Evolutionary conservation across 1,140 invertebrate genomes (phyloP).

Genomic region (Apis mellifera): Amel_HAv3.1 CM009935.2:13102501-13103000

Average conservation of each 20-base stretch:
- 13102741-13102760: background rate
- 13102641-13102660: no score
- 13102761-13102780: background rate
- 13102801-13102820: background rate
- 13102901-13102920: slow-evolving; percentile 32
- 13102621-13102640: background rate
- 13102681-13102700: background rate
- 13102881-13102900: slow-evolving; percentile 25
- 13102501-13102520: background rate
- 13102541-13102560: background rate
- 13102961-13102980: slow-evolving; percentile 42
- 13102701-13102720: background rate
- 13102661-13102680: background rate
- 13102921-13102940: background rate
- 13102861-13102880: background rate
- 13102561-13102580: background rate
- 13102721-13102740: background rate
- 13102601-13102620: background rate
- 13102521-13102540: slow-evolving; percentile 8
- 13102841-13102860: slow-evolving; percentile 26
- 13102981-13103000: slow-evolving; percentile 36
- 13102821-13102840: slow-evolving; percentile 14
- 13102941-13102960: background rate
- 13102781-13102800: background rate
- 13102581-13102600: background rate